Evolutionary conservation across 2,888 invertebrate species (phyloP).

Genomic region (Formica aserva): DNA sequence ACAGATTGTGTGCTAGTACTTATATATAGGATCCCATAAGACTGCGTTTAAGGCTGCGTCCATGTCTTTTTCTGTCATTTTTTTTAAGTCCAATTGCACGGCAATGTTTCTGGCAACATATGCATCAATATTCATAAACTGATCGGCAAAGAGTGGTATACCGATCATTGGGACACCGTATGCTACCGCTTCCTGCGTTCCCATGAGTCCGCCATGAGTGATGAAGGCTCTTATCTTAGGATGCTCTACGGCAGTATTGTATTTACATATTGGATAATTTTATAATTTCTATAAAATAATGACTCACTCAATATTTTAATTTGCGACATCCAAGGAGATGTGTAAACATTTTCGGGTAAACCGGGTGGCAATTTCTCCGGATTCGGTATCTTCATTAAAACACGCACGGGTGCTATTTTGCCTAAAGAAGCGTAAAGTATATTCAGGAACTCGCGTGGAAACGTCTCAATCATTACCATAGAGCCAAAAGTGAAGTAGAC

Average conservation of each 20-base stretch:
- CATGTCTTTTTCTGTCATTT: constrained; percentile 75
- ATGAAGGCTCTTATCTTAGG: constrained; percentile 81
- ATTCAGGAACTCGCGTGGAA: constrained; percentile 72
- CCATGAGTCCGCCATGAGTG: constrained; percentile 83
- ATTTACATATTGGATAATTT: neutral
- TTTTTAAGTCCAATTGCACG: constrained; percentile 68
- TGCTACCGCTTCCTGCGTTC: constrained; percentile 81
- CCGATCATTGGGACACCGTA: constrained; percentile 82
- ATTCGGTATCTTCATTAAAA: constrained; percentile 79
- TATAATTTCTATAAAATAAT: neutral
- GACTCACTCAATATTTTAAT: constrained; percentile 79
- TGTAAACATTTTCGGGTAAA: constrained; percentile 78
- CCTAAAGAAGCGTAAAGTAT: constrained; percentile 78
- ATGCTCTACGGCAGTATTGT: constrained; percentile 74
- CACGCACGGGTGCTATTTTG: constrained; percentile 78
- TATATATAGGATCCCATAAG: constrained; percentile 77
- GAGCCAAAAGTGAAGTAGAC: constrained; percentile 84
- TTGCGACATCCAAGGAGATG: constrained; percentile 79
- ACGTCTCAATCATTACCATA: constrained; percentile 79
- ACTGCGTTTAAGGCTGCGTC: constrained; percentile 76
- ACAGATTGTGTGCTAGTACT: constrained; percentile 62
- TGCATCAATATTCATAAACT: constrained; percentile 77
- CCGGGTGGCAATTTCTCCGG: constrained; percentile 74
- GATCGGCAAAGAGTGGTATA: constrained; percentile 82
- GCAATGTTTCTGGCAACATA: constrained; percentile 77